These are phyloP conservation scores for Aegithalos caudatus DNA, from an alignment of 2,113 vertebrate species.

Conservation along the genomic window DNA sequence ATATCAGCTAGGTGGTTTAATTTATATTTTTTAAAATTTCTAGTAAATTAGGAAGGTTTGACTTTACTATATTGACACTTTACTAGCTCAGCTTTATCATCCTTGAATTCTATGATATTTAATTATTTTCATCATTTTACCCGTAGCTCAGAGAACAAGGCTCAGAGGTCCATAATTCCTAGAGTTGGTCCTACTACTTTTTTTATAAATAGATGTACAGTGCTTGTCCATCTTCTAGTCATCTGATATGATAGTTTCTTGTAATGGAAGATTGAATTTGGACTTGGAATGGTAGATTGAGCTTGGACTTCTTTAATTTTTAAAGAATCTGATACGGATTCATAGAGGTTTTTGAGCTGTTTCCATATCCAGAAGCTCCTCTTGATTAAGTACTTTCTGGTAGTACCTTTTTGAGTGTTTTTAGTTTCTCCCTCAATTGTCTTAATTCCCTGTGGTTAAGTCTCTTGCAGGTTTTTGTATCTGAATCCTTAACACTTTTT, in stretches of 20 bases:
- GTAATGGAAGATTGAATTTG: background rate
- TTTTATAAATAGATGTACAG: background rate
- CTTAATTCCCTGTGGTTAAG: background rate
- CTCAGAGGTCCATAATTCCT: background rate
- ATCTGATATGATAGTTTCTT: background rate
- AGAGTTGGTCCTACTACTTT: background rate
- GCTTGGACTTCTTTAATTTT: background rate
- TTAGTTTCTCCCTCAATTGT: background rate
- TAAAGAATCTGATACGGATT: background rate
- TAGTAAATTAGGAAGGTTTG: background rate
- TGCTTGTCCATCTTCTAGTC: background rate
- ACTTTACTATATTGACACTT: background rate
- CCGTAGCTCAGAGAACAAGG: background rate
- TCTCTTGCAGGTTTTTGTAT: background rate
- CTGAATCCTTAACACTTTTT: background rate
- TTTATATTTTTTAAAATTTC: background rate
- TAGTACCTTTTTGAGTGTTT: background rate
- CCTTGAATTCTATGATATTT: background rate
- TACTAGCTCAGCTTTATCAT: background rate
- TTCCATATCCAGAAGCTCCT: background rate
- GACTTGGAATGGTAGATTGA: background rate
- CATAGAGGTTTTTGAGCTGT: background rate
- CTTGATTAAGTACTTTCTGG: background rate
- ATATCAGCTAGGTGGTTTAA: background rate
- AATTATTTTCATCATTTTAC: background rate